Evolutionary conservation across 2,797 vertebrate species (phyloP).

Genomic region (Anisognathus igniventris): DNA sequence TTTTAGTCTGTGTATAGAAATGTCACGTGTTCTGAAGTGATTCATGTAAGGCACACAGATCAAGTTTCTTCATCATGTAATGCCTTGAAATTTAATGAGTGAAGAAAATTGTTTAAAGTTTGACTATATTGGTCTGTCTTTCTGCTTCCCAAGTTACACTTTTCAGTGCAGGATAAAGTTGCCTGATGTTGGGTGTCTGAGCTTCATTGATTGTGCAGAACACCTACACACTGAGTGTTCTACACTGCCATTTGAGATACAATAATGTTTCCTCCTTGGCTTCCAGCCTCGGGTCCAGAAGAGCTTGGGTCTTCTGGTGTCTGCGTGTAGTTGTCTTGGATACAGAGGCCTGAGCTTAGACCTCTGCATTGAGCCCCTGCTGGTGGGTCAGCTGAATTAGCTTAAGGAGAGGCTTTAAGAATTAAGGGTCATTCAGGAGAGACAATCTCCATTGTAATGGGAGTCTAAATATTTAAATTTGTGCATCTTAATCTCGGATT

Average conservation of each 20-base stretch:
- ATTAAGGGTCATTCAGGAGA: not conserved
- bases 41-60: not conserved
- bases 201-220: not conserved
- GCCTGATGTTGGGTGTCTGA: not conserved
- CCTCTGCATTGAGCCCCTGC: not conserved
- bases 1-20: not conserved
- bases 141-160: not conserved
- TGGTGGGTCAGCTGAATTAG: not conserved
- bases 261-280: not conserved
- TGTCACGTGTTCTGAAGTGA: accelerated
- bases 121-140: accelerated
- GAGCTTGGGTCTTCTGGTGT: not conserved
- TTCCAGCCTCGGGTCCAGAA: not conserved
- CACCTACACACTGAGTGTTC: not conserved
- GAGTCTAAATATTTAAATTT: not conserved
- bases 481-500: not conserved
- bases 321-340: not conserved
- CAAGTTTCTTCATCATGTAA: not conserved
- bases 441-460: not conserved
- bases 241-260: not conserved
- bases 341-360: not conserved
- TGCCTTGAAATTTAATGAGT: not conserved
- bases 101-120: not conserved
- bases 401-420: slow-evolving; percentile 11
- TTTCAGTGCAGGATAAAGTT: not conserved